These are phyloP conservation scores for Sinopyrophorus schimmeli DNA, from an alignment of 2,888 invertebrate genomes.

Conservation along the genomic window DNA sequence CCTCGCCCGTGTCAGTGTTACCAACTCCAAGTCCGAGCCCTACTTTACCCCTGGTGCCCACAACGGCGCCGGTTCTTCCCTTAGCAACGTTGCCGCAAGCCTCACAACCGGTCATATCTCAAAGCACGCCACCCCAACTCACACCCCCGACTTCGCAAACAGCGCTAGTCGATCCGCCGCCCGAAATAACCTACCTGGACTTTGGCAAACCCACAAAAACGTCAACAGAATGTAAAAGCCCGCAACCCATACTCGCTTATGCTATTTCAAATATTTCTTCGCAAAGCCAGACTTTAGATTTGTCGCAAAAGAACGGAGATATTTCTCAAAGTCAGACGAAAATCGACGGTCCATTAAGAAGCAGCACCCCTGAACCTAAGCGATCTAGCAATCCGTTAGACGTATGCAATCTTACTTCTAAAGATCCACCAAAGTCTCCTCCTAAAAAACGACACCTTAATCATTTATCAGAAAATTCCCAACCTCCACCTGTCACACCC, in stretches of 20 bases:
- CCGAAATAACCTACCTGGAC: conserved; percentile 39
- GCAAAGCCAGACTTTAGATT: conserved; percentile 36
- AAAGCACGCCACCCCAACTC: conserved; percentile 32
- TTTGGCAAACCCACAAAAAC: conserved; percentile 35
- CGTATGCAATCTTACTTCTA: conserved; percentile 65
- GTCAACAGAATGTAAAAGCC: conserved; percentile 34
- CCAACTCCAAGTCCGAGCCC: conserved; percentile 53
- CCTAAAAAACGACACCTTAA: conserved; percentile 57
- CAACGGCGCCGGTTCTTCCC: conserved; percentile 40
- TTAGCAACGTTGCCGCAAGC: conserved; percentile 33
- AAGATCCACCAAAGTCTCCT: conserved; percentile 61
- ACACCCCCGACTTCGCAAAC: conserved; percentile 37
- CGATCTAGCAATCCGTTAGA: conserved; percentile 65
- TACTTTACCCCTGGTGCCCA: conserved; percentile 45
- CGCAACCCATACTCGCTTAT: conserved; percentile 32
- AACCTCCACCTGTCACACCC: conserved; percentile 56
- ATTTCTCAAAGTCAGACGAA: conserved; percentile 42
- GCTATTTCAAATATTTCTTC: conserved; percentile 32
- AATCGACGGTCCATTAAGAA: conserved; percentile 42
- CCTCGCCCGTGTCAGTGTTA: conserved; percentile 61
- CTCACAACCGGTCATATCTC: conserved; percentile 28
- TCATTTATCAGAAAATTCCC: conserved; percentile 43
- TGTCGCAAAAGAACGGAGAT: conserved; percentile 48
- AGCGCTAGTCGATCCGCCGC: conserved; percentile 35
- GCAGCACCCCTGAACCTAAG: conserved; percentile 44